A percentile compares a stretch with the other conserved stretches of the same genome.
Conservation (phyloP, 2,888 invertebrate genomes). For the Tromatobia lineatoria region DNA sequence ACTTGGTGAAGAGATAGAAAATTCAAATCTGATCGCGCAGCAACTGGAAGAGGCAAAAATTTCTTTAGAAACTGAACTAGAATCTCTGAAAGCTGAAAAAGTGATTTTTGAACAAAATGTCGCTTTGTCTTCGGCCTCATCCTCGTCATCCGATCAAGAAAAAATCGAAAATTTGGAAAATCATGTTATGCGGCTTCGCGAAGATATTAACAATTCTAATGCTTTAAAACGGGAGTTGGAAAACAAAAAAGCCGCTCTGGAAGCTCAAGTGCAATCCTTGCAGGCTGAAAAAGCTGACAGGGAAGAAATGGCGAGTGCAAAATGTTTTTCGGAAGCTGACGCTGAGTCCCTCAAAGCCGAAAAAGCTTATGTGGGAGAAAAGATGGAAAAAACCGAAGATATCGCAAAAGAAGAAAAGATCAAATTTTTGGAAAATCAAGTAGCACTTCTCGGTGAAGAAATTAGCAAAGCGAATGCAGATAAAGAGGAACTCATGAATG, state of each 20-base stretch:
- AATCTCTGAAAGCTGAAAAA: slow-evolving; percentile 11
- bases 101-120: background rate
- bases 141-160: background rate
- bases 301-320: too few species aligned
- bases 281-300: slow-evolving; percentile 64
- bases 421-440: slow-evolving; percentile 69
- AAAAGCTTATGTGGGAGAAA: too few species aligned
- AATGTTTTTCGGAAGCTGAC: too few species aligned
- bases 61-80: background rate
- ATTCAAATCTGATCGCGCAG: background rate
- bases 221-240: slow-evolving; percentile 58
- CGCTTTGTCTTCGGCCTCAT: background rate
- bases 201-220: slow-evolving; percentile 39
- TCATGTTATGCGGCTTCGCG: slow-evolving; percentile 44
- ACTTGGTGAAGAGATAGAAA: slow-evolving; percentile 14
- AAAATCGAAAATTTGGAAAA: slow-evolving; percentile 59
- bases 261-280: slow-evolving; percentile 61
- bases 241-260: slow-evolving; percentile 20
- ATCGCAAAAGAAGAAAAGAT: too few species aligned
- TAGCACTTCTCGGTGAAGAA: slow-evolving; percentile 22
- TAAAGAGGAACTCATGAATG: too few species aligned
- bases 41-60: background rate
- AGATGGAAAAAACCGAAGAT: too few species aligned
- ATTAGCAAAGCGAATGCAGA: background rate
- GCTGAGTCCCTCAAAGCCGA: too few species aligned